These are phyloP conservation scores for Thaumatotibia leucotreta DNA, from an alignment of 1,140 invertebrate species.

Conservation along the genomic window DNA sequence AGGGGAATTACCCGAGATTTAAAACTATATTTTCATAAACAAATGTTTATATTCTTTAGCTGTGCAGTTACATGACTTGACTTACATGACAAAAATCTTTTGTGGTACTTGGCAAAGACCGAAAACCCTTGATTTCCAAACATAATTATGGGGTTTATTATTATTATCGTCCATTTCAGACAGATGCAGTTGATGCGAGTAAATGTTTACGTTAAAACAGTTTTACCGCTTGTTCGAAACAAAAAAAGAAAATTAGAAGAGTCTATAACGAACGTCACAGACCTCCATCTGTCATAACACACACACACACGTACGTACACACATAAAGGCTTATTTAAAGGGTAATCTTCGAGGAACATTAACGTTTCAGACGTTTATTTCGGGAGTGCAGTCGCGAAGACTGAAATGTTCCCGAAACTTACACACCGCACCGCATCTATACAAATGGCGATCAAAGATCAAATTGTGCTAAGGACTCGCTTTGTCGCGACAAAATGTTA, in stretches of 20 bases:
- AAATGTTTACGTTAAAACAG: not conserved
- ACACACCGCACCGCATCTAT: not conserved
- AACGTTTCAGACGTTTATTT: conserved; percentile 10
- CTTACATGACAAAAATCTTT: no score
- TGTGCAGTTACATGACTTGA: no score
- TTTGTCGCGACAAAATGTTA: not conserved
- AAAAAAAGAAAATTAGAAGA: not conserved
- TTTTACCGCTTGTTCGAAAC: not conserved
- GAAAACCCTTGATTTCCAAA: no score
- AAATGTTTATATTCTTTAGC: no score
- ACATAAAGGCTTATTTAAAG: not conserved
- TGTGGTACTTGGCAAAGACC: no score
- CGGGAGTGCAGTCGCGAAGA: not conserved
- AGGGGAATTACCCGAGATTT: no score
- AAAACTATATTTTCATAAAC: no score
- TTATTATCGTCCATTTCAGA: no score
- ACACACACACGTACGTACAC: not conserved
- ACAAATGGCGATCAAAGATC: not conserved
- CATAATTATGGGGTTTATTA: no score
- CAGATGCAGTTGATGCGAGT: not conserved
- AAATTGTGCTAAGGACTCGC: not conserved
- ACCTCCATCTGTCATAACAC: not conserved
- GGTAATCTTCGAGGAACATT: not conserved
- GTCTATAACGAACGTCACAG: not conserved
- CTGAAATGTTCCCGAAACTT: not conserved